Conservation (phyloP, 2,797 vertebrate genomes). For the Miichthys miiuy region DNA sequence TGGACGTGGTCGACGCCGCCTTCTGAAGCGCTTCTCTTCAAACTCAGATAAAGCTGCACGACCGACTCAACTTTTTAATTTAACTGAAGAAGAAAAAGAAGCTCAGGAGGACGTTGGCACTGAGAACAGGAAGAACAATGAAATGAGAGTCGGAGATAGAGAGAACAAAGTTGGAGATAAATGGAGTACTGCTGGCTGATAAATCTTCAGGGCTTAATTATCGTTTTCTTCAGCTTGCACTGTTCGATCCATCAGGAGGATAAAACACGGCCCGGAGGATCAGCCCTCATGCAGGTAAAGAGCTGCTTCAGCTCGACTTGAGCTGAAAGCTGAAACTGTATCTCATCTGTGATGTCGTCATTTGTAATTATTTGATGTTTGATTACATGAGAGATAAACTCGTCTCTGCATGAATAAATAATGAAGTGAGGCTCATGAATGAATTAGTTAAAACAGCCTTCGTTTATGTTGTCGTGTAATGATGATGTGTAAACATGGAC, state of each 20-base stretch:
- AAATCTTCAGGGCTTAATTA: conserved; percentile 73
- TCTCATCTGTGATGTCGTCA: background rate
- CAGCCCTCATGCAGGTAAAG: background rate
- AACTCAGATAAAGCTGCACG: no score
- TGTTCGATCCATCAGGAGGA: conserved; percentile 33
- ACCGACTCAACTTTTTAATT: no score
- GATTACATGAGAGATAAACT: background rate
- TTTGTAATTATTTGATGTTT: background rate
- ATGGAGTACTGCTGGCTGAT: no score
- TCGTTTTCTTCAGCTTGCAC: conserved; percentile 54
- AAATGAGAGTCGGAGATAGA: no score
- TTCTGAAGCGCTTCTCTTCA: no score
- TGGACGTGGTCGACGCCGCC: no score
- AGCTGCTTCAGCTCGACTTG: conserved; percentile 3
- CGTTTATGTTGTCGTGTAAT: no score
- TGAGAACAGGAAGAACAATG: no score
- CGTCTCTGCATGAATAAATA: background rate
- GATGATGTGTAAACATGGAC: background rate
- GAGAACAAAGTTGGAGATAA: no score
- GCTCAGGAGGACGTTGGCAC: no score
- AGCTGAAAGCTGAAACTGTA: background rate
- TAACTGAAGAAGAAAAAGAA: no score
- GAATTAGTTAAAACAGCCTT: background rate
- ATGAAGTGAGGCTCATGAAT: background rate
- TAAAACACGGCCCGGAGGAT: conserved; percentile 16